These are phyloP conservation scores for Siphamia tubifer DNA, from an alignment of 2,113 vertebrate genomes.

Conservation along the genomic window DNA sequence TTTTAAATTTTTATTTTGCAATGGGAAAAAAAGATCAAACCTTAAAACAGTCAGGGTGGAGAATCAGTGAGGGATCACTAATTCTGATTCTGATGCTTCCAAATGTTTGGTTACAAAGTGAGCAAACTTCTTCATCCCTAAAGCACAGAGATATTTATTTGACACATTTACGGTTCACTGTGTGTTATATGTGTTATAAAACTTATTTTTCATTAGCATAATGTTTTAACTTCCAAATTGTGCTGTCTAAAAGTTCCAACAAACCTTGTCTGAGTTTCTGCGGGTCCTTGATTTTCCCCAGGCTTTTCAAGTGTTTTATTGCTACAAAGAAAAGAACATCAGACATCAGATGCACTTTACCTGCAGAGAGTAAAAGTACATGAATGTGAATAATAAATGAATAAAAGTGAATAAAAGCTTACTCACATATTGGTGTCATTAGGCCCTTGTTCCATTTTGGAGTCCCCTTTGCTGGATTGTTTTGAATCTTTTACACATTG, in stretches of 20 bases:
- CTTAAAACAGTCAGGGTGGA: conserved; percentile 68
- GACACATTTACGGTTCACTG: too few species aligned
- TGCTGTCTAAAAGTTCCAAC: neutral
- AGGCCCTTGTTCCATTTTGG: neutral
- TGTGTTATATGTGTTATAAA: too few species aligned
- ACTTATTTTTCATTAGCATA: neutral
- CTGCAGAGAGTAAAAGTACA: neutral
- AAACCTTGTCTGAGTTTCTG: neutral
- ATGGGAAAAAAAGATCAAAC: conserved; percentile 29
- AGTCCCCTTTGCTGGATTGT: neutral
- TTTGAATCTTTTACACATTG: conserved; percentile 10
- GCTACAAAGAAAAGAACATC: conserved; percentile 13
- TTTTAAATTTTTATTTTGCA: neutral
- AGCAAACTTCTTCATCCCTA: conserved; percentile 48
- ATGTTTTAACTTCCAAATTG: neutral
- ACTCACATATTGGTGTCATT: conserved; percentile 18
- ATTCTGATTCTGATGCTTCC: conserved; percentile 51
- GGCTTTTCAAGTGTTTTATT: neutral
- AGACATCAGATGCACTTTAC: neutral
- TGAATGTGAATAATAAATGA: neutral
- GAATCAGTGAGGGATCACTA: conserved; percentile 39
- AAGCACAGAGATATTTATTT: neutral
- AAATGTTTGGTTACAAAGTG: conserved; percentile 54
- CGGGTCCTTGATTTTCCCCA: neutral
- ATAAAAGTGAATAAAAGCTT: neutral